Conservation (phyloP, 1,140 invertebrate genomes). For the Heliconius hermathena region DNA sequence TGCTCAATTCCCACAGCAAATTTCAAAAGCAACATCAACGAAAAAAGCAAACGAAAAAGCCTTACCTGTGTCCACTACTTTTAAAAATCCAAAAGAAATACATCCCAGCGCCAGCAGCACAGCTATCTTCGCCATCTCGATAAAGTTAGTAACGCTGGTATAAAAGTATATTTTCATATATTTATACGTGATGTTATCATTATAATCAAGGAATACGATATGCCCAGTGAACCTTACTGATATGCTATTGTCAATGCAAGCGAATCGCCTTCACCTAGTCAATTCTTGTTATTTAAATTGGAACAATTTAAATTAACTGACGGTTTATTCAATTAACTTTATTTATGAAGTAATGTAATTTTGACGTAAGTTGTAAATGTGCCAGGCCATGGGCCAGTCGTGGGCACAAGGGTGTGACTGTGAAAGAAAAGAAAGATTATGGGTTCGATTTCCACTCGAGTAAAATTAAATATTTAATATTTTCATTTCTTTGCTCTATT, state of each 20-base stretch:
- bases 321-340: background rate
- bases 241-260: slow-evolving; percentile 38
- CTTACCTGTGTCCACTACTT: slow-evolving; percentile 38
- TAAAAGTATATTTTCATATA: slow-evolving; percentile 35
- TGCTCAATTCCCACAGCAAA: too few relatives aligned
- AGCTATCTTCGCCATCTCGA: slow-evolving; percentile 45
- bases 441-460: too few relatives aligned
- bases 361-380: too few relatives aligned
- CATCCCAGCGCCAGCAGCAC: slow-evolving; percentile 33
- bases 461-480: too few relatives aligned
- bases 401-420: too few relatives aligned
- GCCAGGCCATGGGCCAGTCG: too few relatives aligned
- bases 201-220: slow-evolving; percentile 45
- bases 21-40: background rate
- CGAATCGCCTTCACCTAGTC: slow-evolving; percentile 27
- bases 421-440: too few relatives aligned
- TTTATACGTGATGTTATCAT: slow-evolving; percentile 44
- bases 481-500: too few relatives aligned
- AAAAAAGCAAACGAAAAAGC: background rate
- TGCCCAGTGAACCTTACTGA: slow-evolving; percentile 42
- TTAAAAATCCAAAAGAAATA: slow-evolving; percentile 39
- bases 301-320: slow-evolving; percentile 2
- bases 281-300: background rate
- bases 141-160: slow-evolving; percentile 35
- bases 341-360: too few relatives aligned